Conservation (phyloP, 2,113 vertebrate genomes). For the Raja brachyura region DNA sequence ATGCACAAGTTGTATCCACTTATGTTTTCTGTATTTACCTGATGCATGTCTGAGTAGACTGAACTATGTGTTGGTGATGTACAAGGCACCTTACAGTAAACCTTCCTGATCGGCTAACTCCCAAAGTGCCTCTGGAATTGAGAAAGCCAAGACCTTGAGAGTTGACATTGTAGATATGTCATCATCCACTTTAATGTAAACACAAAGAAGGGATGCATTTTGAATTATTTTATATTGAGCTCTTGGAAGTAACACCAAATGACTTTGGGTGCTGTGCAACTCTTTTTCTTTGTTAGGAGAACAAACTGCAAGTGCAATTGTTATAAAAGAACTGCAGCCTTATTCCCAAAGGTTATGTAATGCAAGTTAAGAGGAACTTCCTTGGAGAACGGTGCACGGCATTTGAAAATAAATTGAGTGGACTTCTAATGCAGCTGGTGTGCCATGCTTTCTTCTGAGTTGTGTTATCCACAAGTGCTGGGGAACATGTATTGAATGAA, state of each 20-base stretch:
- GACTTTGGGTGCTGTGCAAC: constrained; percentile 19
- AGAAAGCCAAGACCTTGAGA: not conserved
- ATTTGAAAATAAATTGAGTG: not conserved
- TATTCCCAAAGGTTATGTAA: not conserved
- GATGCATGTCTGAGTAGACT: not conserved
- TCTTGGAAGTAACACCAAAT: not conserved
- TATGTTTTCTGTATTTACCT: too few species aligned
- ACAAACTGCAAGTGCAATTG: not conserved
- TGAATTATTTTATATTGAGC: not conserved
- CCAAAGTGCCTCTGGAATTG: not conserved
- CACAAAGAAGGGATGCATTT: not conserved
- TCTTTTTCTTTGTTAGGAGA: not conserved
- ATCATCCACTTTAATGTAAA: not conserved
- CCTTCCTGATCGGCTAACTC: not conserved
- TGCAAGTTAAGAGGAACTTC: not conserved
- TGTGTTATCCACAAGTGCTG: not conserved
- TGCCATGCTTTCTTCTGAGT: not conserved
- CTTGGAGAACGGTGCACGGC: not conserved
- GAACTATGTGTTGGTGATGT: not conserved
- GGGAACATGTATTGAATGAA: not conserved
- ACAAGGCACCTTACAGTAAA: not conserved
- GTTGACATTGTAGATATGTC: not conserved
- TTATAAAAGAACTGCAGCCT: not conserved
- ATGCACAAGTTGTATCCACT: not conserved
- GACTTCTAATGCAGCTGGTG: not conserved